Percentiles rank a stretch among this genome's conserved stretches.
Conservation (phyloP, 2,888 invertebrate genomes). For the Arrhopalites spinosus region DNA sequence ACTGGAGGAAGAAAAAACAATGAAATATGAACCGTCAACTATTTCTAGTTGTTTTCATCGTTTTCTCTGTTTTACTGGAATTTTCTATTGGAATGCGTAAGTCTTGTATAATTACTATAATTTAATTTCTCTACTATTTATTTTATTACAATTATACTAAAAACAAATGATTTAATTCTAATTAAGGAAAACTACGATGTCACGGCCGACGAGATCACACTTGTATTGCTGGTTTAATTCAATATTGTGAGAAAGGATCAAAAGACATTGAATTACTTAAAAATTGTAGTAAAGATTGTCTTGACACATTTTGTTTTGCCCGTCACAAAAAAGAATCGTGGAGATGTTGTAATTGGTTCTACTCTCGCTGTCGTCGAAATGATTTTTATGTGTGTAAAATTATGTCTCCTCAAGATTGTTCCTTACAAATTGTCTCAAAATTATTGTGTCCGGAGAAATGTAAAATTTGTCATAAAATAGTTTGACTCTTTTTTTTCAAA, state of each 20-base stretch:
- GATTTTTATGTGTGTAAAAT: not conserved
- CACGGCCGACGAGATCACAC: not conserved
- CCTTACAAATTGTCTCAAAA: not conserved
- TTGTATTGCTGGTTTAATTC: not conserved
- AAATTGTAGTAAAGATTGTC: not conserved
- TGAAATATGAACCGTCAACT: no score
- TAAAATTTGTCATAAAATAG: conserved; percentile 10
- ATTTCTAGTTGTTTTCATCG: no score
- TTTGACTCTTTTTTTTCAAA: no score
- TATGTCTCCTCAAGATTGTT: not conserved
- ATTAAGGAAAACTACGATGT: conserved; percentile 7
- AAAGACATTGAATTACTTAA: not conserved
- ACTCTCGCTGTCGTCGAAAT: conserved; percentile 8
- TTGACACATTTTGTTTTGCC: conserved; percentile 10
- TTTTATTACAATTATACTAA: no score
- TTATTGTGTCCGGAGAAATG: conserved; percentile 20
- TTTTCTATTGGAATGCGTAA: no score
- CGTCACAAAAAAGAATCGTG: not conserved
- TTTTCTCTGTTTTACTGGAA: no score
- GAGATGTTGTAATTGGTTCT: conserved; percentile 22
- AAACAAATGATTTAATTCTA: not conserved
- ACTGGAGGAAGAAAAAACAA: no score
- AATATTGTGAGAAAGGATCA: conserved; percentile 13
- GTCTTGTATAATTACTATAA: no score
- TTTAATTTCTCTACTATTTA: no score